Conservation (phyloP, 2,113 vertebrate species). For the Perca schrenkii region DNA sequence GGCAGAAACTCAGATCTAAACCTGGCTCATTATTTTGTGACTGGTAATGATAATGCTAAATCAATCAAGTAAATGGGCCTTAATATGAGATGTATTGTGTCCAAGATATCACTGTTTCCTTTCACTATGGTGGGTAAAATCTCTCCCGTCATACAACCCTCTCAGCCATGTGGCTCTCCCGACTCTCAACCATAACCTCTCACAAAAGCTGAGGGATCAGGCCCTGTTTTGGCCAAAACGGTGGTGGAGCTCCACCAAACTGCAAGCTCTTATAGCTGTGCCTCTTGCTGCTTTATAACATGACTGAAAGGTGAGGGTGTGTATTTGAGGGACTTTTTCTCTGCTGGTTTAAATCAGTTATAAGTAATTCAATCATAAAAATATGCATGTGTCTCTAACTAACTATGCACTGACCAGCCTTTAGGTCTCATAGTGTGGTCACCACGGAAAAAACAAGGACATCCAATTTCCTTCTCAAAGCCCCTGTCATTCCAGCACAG, state of each 20-base stretch:
- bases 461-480: slow-evolving; percentile 35
- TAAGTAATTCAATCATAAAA: background rate
- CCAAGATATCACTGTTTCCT: background rate
- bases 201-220: background rate
- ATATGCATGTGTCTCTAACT: background rate
- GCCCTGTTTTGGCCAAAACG: background rate
- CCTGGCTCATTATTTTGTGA: background rate
- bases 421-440: background rate
- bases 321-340: background rate
- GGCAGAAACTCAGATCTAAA: background rate
- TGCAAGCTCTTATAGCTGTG: background rate
- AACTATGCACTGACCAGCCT: background rate
- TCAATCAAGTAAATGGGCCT: background rate
- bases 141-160: background rate
- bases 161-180: background rate
- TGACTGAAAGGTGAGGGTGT: background rate
- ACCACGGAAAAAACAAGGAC: background rate
- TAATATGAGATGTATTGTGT: background rate
- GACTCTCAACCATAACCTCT: background rate
- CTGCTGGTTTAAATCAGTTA: background rate
- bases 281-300: background rate
- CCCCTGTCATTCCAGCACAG: slow-evolving; percentile 3
- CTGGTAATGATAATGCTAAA: background rate
- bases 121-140: background rate
- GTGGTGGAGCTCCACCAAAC: background rate